These are phyloP conservation scores for Bergia sp. DNA, from an alignment of 92 coral and sea anemone species.

Conservation along the genomic window DNA sequence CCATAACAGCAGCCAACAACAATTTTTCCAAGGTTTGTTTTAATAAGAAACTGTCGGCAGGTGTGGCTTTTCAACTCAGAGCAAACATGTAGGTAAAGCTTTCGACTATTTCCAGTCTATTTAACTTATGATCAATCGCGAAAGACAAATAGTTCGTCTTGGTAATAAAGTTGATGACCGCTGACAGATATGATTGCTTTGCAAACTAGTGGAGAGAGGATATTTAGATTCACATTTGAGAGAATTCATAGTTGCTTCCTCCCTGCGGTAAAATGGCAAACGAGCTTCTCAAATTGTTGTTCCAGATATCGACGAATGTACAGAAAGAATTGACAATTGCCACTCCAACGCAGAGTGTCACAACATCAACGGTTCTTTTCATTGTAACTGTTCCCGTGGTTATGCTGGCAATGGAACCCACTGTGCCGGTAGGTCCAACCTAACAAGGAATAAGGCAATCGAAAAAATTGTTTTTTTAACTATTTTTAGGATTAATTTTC, in stretches of 20 bases:
- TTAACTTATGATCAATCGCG: no score
- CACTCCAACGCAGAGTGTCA: constrained; percentile 61
- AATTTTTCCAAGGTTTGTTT: no score
- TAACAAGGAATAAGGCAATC: neutral
- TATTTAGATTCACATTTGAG: neutral
- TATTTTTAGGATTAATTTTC: neutral
- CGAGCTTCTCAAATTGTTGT: neutral
- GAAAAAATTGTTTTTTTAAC: neutral
- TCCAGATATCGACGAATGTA: constrained; percentile 87
- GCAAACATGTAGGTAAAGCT: no score
- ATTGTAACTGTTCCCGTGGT: constrained; percentile 60
- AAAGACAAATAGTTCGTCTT: no score
- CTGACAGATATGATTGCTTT: no score
- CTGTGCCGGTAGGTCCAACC: constrained; percentile 54
- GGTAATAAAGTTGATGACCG: no score
- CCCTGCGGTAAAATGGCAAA: neutral
- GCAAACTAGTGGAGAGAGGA: neutral
- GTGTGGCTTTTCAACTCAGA: no score
- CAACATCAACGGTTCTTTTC: constrained; percentile 65
- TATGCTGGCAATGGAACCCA: constrained; percentile 65
- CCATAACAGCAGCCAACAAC: no score
- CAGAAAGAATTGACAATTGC: constrained; percentile 57
- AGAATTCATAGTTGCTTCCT: neutral
- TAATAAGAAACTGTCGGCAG: no score
- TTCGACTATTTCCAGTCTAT: no score